Conservation (phyloP, 2,113 vertebrate genomes). For the Odontesthes bonariensis region DNA sequence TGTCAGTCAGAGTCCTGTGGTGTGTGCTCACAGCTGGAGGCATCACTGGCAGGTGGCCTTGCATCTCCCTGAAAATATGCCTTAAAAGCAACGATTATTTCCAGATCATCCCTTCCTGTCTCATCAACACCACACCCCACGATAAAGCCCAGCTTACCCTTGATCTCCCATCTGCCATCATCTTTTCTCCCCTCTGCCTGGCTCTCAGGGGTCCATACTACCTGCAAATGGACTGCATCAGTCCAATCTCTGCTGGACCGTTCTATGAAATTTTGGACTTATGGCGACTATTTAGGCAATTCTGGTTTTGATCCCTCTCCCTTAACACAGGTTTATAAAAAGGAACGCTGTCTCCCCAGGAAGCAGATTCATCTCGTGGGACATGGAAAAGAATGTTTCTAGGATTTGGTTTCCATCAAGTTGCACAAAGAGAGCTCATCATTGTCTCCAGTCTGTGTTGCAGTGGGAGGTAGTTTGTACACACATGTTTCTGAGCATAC, state of each 20-base stretch:
- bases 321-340: slow-evolving; percentile 15
- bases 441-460: slow-evolving; percentile 60
- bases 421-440: slow-evolving; percentile 58
- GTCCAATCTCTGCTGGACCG: slow-evolving; percentile 8
- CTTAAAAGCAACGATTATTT: slow-evolving; percentile 64
- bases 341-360: slow-evolving; percentile 14
- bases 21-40: slow-evolving; percentile 63
- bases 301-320: slow-evolving; percentile 42
- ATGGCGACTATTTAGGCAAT: slow-evolving; percentile 58
- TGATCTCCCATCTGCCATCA: slow-evolving; percentile 40
- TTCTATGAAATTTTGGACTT: slow-evolving; percentile 44
- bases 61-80: slow-evolving; percentile 48
- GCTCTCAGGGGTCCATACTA: slow-evolving; percentile 4
- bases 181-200: slow-evolving; percentile 21
- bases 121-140: slow-evolving; percentile 23
- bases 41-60: slow-evolving; percentile 57
- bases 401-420: slow-evolving; percentile 68
- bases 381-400: slow-evolving; percentile 65
- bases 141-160: slow-evolving; percentile 18
- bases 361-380: slow-evolving; percentile 50
- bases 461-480: slow-evolving; percentile 48
- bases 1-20: slow-evolving; percentile 75
- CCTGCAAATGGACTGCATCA: slow-evolving; percentile 40
- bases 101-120: slow-evolving; percentile 33
- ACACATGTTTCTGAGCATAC: slow-evolving; percentile 6